Evolutionary conservation across 2,888 invertebrate species (phyloP), one percentile per base, ranked within the genome.

Genomic region (Ochlodes sylvanus): DNA sequence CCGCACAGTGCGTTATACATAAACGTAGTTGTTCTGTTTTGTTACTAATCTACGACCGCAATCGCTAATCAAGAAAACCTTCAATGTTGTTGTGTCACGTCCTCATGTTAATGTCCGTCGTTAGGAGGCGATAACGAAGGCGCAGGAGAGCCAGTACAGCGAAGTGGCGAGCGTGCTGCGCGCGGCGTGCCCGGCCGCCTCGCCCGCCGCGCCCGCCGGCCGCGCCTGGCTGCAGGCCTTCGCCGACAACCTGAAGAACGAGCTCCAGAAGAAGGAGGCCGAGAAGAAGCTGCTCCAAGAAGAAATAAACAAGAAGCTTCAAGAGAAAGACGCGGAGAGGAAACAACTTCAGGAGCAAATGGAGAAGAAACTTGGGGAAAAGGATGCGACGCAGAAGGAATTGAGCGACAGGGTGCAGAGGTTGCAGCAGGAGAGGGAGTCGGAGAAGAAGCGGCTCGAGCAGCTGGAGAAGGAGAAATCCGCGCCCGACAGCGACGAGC

Each of bases 131-230:
- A 76, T 88, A 73, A 69, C 80, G 70, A 92, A 94, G 72, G 94
- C 95, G n/a, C 84, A 95, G 70, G 94, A 94, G 75, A 92, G 95
- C 73, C 93, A 96, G 79, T 95, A 96, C 86, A 94, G 94, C 3
- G 94, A 95, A 74, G 92, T 95, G 34, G 86, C 83, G 0, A 77
- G 72, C 32, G 81, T 91, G 1, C 78, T 93, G 0, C 84, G 90
- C 0, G 76, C 77, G 6, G 88, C 79, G 9, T 90, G 86, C 69
- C 84, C 88, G 12, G 52, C 71, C 5, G 84, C 92, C 0, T 85
- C 86, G 15, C 90, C 92, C 0, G 19, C 66, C 14, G 32, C 78
- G 0, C 68, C 77, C 9, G 72, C 75, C 52, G 84, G 80, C 70
- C 75, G 74, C 54, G 83, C 77, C 41, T 91, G 91, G 90, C 81